phyloP scores from a whole-genome alignment of 2,113 vertebrate genomes.

The Bos javanicus region DNA sequence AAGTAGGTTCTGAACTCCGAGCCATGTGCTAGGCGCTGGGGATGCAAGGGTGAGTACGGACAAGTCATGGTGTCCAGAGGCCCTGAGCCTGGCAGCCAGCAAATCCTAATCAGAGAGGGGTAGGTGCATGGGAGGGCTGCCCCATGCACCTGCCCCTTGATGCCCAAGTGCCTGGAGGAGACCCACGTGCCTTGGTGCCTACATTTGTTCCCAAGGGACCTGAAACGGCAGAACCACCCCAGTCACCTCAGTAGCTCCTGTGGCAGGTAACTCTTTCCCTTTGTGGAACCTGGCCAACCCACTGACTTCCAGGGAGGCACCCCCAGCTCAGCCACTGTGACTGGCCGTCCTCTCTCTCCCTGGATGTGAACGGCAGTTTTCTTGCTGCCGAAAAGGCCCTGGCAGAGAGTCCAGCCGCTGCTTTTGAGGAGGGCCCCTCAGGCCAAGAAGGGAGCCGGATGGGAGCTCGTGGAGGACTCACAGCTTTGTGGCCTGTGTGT shows the following conservation, averaged over 20 bases:
- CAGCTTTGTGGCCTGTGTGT: background rate
- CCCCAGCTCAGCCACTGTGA: too few relatives aligned
- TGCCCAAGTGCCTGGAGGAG: background rate
- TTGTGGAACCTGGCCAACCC: background rate
- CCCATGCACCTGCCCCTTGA: background rate
- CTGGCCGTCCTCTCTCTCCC: background rate
- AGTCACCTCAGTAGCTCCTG: background rate
- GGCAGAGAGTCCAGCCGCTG: background rate
- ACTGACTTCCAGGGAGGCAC: background rate
- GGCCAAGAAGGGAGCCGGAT: background rate
- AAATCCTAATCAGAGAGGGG: background rate
- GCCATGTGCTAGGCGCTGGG: accelerated
- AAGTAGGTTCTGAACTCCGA: background rate
- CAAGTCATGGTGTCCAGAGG: accelerated
- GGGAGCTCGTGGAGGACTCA: background rate
- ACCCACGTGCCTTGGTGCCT: background rate
- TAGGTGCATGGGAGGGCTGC: accelerated
- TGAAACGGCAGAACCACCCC: background rate
- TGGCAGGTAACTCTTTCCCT: background rate
- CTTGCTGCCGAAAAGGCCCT: background rate
- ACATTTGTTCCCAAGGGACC: background rate
- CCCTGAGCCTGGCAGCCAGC: background rate
- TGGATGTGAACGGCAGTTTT: background rate
- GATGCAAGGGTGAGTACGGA: background rate
- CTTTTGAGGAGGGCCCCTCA: background rate